A percentile compares a stretch with the other conserved stretches of the same genome.
Evolutionary conservation across 2,888 invertebrate species (phyloP).

Genomic region (Tridacna crocea): DNA sequence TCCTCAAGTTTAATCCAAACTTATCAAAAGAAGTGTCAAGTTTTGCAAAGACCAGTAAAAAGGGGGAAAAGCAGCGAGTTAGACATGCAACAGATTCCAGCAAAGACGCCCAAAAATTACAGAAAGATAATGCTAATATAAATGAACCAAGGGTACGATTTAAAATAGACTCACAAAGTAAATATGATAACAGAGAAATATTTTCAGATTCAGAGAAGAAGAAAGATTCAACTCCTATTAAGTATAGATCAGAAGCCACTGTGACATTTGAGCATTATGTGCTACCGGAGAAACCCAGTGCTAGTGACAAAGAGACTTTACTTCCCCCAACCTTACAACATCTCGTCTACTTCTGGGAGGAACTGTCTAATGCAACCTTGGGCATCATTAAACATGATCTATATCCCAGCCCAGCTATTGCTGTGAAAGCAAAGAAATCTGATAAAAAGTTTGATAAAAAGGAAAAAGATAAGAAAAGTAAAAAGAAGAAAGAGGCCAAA

Average conservation of each 20-base stretch:
- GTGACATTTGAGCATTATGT: conserved; percentile 60
- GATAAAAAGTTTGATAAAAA: conserved; percentile 81
- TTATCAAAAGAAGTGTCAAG: conserved; percentile 82
- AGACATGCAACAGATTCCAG: conserved; percentile 79
- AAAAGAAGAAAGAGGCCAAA: conserved; percentile 87
- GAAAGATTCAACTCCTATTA: conserved; percentile 57
- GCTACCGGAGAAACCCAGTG: conserved; percentile 50
- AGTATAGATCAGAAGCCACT: conserved; percentile 74
- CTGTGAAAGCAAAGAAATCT: conserved; percentile 73
- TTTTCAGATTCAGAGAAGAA: conserved; percentile 63
- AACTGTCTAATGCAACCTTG: conserved; percentile 87
- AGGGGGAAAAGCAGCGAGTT: conserved; percentile 66
- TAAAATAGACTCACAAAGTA: conserved; percentile 72
- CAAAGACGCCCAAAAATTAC: conserved; percentile 69
- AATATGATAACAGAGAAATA: conserved; percentile 60
- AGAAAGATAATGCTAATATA: conserved; percentile 73
- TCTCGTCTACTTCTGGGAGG: conserved; percentile 95
- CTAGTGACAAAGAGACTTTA: conserved; percentile 74
- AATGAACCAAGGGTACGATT: conserved; percentile 78
- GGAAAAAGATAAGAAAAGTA: conserved; percentile 78
- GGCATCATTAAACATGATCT: conserved; percentile 87
- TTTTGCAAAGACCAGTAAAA: conserved; percentile 68
- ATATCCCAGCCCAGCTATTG: conserved; percentile 86
- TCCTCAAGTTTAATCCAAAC: conserved; percentile 91
- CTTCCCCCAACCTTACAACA: conserved; percentile 95